phyloP scores from a whole-genome alignment of 2,888 invertebrate genomes.

The Tachina lurida region DNA sequence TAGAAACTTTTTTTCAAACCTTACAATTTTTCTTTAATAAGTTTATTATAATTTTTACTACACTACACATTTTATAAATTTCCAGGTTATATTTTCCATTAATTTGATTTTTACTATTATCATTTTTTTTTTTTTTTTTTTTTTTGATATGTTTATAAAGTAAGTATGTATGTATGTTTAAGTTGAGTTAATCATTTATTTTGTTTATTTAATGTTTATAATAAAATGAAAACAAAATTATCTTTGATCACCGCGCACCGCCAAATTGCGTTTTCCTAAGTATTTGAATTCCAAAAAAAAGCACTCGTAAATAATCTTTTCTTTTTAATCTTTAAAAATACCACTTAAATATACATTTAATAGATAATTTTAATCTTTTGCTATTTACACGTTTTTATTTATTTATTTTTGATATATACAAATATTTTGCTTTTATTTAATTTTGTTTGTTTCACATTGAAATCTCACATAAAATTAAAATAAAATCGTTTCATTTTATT shows the following conservation, averaged over 20 bases:
- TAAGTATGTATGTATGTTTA: neutral
- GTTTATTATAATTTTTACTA: no score
- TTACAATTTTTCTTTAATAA: no score
- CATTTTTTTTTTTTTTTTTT: no score
- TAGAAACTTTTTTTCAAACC: neutral
- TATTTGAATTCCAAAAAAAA: neutral
- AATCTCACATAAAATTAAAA: conserved; percentile 47
- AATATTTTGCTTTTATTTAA: neutral
- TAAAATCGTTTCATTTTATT: conserved; percentile 50
- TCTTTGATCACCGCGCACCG: neutral
- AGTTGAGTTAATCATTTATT: neutral
- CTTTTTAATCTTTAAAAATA: neutral
- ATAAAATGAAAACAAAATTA: no score
- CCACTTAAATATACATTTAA: neutral
- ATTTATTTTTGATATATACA: neutral
- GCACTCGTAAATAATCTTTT: neutral
- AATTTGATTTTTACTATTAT: no score
- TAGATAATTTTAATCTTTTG: no score
- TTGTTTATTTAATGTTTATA: neutral
- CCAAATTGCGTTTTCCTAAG: neutral
- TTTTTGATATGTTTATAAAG: no score
- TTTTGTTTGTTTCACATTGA: conserved; percentile 4
- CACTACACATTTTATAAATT: no score
- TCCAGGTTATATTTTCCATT: no score
- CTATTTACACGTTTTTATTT: neutral